Base-by-base conservation (phyloP, 1,140 invertebrate genomes). In the Bradysia coprophila region DNA sequence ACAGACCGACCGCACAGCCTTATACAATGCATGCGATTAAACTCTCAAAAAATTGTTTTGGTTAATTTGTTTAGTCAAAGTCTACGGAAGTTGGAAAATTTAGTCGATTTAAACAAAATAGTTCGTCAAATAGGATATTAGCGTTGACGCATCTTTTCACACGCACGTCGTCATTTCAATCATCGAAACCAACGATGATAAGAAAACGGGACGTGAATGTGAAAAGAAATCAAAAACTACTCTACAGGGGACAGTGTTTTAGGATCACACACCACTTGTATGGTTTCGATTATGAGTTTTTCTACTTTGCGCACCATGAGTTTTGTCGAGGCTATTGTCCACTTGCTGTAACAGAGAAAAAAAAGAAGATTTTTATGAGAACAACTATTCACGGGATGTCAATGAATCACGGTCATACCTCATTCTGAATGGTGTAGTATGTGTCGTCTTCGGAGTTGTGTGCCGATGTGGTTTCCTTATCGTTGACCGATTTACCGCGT, bases 401-500 rank as follows among this genome's bases (percentile, higher is more conserved):
- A 28, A 28, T 28, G 24, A 28, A 28, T 28, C 48, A 43, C 20
- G 41, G 39, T 16, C 6, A 8, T 28, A 28, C 24, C 24, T 28
- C 24, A 28, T 28, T 28, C 58, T 79, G 76, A 54, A 81, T 77
- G 49, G 76, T 82, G 63, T 81, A 80, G 52, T 73, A 75, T 16
- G 75, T 69, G 45, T 75, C 71, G 33, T 75, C 70, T 21, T 69
- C 73, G 2, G 62, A 61, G 33, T 72, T 68, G 10, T 57, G 67
- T 48, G 53, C 66, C 16, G 64, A 65, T 43, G 56, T 56, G 6
- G 63, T 51, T 21, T 65, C 61, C 47, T 72, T 71, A 13, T 64
- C 64, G 8, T 62, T 57, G 8, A 64, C 64, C 40, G 68, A 67
- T 11, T 75, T 64, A 2, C 65, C 64, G 43, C 76, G 74, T 42